phyloP scores from a whole-genome alignment of 2,888 invertebrate species.

The Clusia tigrina region DNA sequence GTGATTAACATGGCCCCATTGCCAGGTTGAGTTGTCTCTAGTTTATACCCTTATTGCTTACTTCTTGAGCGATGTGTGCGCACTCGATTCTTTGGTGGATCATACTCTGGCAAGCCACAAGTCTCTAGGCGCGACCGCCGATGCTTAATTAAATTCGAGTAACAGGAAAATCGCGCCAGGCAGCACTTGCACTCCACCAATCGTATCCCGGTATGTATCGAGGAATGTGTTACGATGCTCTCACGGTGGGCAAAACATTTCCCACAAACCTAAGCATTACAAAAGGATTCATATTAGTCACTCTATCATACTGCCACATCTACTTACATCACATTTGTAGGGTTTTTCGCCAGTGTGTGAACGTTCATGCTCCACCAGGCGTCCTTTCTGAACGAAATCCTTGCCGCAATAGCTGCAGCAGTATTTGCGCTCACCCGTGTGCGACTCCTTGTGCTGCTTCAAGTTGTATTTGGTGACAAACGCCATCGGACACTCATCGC shows the following conservation, averaged over 20 bases:
- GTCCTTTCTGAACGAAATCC: conserved; percentile 51
- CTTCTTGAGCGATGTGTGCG: conserved; percentile 46
- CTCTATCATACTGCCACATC: background rate
- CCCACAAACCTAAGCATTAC: conserved; percentile 52
- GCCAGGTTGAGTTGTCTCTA: no score
- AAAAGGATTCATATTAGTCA: background rate
- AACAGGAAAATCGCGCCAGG: conserved; percentile 65
- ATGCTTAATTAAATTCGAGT: conserved; percentile 66
- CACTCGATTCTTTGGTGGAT: conserved; percentile 45
- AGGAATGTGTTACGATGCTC: conserved; percentile 65
- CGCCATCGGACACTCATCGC: conserved; percentile 57
- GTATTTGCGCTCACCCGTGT: conserved; percentile 53
- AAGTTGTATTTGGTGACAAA: conserved; percentile 54
- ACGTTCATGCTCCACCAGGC: conserved; percentile 55
- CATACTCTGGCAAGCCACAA: conserved; percentile 61
- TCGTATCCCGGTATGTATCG: conserved; percentile 63
- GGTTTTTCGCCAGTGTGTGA: conserved; percentile 55
- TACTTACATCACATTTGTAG: conserved; percentile 57
- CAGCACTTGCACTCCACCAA: conserved; percentile 64
- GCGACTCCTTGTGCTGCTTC: conserved; percentile 53
- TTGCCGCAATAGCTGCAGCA: conserved; percentile 59
- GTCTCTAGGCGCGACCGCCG: conserved; percentile 63
- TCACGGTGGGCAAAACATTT: conserved; percentile 66
- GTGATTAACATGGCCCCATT: no score
- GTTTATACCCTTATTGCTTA: conserved; percentile 32